phyloP scores from a whole-genome alignment of 2,797 vertebrate species.

The Leptatherina wallacei region DNA sequence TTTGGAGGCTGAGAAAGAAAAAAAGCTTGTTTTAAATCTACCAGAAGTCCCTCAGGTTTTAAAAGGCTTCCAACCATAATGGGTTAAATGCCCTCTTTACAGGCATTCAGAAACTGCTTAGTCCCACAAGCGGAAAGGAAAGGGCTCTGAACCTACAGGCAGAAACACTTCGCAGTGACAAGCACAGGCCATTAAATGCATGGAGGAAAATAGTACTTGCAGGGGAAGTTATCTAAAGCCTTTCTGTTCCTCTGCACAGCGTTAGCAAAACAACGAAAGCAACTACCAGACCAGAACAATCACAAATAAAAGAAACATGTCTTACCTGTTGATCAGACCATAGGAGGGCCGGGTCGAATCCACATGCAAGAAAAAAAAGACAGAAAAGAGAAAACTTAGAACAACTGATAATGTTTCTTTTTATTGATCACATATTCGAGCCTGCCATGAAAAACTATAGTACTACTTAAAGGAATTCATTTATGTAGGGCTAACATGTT shows the following conservation, averaged over 20 bases:
- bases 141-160: conserved; percentile 16
- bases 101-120: conserved; percentile 33
- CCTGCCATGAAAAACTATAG: not conserved
- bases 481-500: not conserved
- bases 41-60: not conserved
- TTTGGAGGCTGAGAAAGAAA: not conserved
- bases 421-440: conserved; percentile 1
- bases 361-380: conserved; percentile 13
- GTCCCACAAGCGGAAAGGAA: conserved; percentile 16
- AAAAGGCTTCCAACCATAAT: not conserved
- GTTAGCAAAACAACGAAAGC: not conserved
- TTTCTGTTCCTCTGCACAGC: conserved; percentile 28
- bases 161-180: conserved; percentile 14
- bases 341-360: not conserved
- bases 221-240: conserved; percentile 4
- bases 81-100: conserved; percentile 29
- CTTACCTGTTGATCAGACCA: conserved; percentile 46
- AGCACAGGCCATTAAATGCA: conserved; percentile 9
- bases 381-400: conserved; percentile 31
- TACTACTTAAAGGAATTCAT: not conserved
- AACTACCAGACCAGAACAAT: not conserved
- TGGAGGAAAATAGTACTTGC: not conserved
- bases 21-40: not conserved
- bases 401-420: not conserved
- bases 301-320: conserved; percentile 8